These are phyloP conservation scores for Amphiprion percula DNA, from an alignment of 2,113 vertebrate genomes.

Conservation along the genomic window DNA sequence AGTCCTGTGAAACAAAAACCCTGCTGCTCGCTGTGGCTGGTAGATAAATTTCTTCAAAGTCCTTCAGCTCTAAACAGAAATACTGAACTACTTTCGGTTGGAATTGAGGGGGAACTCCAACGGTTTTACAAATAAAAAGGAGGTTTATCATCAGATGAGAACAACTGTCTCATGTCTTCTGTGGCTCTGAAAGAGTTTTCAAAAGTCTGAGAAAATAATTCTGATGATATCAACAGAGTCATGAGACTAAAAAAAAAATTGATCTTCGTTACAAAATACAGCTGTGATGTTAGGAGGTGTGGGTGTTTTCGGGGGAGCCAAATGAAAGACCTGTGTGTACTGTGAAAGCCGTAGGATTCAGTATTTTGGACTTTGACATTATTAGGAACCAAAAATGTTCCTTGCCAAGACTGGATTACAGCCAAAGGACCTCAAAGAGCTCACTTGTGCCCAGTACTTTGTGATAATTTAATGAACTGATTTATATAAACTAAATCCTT, in stretches of 20 bases:
- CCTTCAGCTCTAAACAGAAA: background rate
- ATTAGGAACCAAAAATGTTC: background rate
- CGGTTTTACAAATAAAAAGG: background rate
- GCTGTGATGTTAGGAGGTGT: constrained; percentile 5
- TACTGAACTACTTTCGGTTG: background rate
- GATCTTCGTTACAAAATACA: background rate
- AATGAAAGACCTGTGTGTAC: background rate
- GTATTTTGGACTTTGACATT: constrained; percentile 4
- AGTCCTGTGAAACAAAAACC: constrained; percentile 50
- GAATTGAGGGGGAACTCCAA: background rate
- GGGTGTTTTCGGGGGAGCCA: background rate
- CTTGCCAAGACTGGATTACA: background rate
- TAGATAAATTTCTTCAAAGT: background rate
- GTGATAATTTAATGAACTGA: no score
- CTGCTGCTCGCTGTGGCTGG: background rate
- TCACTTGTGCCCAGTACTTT: no score
- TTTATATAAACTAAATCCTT: no score
- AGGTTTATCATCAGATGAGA: background rate
- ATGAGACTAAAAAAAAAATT: background rate
- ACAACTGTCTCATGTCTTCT: background rate
- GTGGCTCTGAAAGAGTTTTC: background rate
- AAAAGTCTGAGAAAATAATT: constrained; percentile 10
- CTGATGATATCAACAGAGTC: background rate
- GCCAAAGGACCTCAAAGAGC: no score
- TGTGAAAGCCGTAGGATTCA: background rate